Conservation (phyloP, 2,888 invertebrate species). For the Amblyjoppa proteus region DNA sequence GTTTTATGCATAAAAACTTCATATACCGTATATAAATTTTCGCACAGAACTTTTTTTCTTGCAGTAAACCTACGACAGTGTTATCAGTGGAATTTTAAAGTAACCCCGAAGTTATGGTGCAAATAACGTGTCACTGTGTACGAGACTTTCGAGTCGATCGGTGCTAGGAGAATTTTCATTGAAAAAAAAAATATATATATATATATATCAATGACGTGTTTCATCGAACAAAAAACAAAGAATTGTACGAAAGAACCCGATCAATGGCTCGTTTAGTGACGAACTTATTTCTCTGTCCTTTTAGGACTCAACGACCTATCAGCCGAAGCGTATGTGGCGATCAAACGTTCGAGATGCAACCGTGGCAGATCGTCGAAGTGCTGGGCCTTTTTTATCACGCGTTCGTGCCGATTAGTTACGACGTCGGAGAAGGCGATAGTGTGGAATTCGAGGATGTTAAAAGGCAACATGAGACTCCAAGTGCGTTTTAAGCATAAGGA, state of each 20-base stretch:
- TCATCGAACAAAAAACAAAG: neutral
- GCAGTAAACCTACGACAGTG: neutral
- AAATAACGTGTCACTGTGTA: neutral
- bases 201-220: neutral
- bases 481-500: constrained; percentile 80
- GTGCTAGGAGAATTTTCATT: neutral
- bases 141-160: constrained; percentile 4
- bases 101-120: neutral
- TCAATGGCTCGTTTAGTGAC: neutral
- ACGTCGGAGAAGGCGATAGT: neutral
- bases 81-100: neutral
- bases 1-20: neutral
- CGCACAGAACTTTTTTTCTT: neutral
- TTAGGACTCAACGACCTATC: constrained; percentile 57
- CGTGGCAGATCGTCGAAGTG: constrained; percentile 79
- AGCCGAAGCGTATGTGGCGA: constrained; percentile 77
- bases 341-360: constrained; percentile 77
- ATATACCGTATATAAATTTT: neutral
- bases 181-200: too few relatives aligned
- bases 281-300: constrained; percentile 30
- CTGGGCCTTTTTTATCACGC: constrained; percentile 78
- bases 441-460: neutral
- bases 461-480: constrained; percentile 81
- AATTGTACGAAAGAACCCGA: neutral
- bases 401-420: constrained; percentile 73